phyloP scores from a whole-genome alignment of 37 sponge, comb jelly and placozoan genomes.

The Ianthella basta region DNA sequence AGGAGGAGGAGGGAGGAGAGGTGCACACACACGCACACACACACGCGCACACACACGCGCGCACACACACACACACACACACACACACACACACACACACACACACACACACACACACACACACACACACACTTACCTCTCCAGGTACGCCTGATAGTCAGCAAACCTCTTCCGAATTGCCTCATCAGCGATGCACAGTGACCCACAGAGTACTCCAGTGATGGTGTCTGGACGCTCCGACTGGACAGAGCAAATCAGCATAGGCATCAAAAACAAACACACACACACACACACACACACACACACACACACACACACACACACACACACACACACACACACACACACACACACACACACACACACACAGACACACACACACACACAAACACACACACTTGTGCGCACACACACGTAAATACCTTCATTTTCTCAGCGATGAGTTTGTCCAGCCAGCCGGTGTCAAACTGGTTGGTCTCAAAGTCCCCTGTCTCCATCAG shows the following conservation, averaged over 20 bases:
- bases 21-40: no score
- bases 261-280: background rate
- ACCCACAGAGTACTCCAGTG: slow-evolving; percentile 87
- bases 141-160: slow-evolving; percentile 85
- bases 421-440: slow-evolving; percentile 86
- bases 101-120: slow-evolving; percentile 5
- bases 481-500: slow-evolving; percentile 91
- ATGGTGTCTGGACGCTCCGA: slow-evolving; percentile 77
- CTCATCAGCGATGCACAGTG: slow-evolving; percentile 88
- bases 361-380: background rate
- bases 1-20: background rate
- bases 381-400: background rate
- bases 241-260: slow-evolving; percentile 21
- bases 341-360: background rate
- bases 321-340: slow-evolving; percentile 10
- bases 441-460: slow-evolving; percentile 95
- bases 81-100: background rate
- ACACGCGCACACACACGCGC: background rate
- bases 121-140: slow-evolving; percentile 60
- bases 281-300: slow-evolving; percentile 9
- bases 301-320: background rate
- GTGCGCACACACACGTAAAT: background rate
- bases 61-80: background rate
- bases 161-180: slow-evolving; percentile 90
- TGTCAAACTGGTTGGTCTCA: slow-evolving; percentile 81